These are phyloP conservation scores for Coracias cyanogaster DNA, from an alignment of 2,797 vertebrate species.

Conservation along the genomic window DNA sequence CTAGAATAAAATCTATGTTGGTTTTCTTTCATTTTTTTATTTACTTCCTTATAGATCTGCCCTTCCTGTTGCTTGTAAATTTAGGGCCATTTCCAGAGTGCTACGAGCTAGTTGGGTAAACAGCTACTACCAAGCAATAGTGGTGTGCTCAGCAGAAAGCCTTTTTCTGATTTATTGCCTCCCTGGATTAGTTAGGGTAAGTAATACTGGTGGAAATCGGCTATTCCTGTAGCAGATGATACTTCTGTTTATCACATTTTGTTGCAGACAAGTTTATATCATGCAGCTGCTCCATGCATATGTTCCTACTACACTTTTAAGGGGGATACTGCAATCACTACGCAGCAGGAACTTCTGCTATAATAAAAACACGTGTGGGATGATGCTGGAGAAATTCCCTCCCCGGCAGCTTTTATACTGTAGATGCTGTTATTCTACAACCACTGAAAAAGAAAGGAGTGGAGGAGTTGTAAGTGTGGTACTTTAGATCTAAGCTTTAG, in stretches of 20 bases:
- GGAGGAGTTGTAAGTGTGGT: not conserved
- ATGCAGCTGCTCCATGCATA: constrained; percentile 55
- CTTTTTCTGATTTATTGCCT: constrained; percentile 16
- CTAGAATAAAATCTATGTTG: not conserved
- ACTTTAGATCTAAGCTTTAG: not conserved
- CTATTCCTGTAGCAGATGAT: constrained; percentile 59
- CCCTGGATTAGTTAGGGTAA: constrained; percentile 43
- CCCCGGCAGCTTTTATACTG: constrained; percentile 31
- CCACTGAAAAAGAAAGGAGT: not conserved
- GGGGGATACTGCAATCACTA: constrained; percentile 26
- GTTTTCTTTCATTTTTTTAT: not conserved
- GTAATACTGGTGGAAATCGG: constrained; percentile 37
- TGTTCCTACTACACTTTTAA: constrained; percentile 59
- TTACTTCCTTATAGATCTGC: not conserved
- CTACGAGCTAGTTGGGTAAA: not conserved
- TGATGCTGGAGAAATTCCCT: constrained; percentile 66
- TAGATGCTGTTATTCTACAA: constrained; percentile 1
- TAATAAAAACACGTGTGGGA: constrained; percentile 61
- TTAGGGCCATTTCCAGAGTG: not conserved
- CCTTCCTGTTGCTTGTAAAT: not conserved
- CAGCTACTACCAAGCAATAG: not conserved
- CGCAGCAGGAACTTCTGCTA: constrained; percentile 40
- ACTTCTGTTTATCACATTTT: constrained; percentile 43
- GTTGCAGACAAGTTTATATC: constrained; percentile 54
- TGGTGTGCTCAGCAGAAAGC: not conserved